Evolutionary conservation across 2,113 vertebrate species (phyloP), one percentile per base, ranked within the genome.

Genomic region (Speoplatyrhinus poulsoni): DNA sequence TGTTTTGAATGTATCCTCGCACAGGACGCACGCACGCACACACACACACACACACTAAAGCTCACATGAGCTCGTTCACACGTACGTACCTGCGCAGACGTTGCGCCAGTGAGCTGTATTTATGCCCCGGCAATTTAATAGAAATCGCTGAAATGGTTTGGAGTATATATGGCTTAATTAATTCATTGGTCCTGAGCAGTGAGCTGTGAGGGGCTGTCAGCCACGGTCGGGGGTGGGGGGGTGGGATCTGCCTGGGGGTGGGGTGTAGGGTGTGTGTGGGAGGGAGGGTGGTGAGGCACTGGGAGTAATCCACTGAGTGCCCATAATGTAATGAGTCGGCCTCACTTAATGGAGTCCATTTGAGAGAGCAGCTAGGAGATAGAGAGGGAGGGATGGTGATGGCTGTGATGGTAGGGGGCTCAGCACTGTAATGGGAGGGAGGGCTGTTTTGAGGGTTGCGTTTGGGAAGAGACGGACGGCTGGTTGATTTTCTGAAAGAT

Each of bases 261-360:
- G 17, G 17, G 65, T 58, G 36, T 62, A 48, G 55, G 53, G 48
- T 64, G 69, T 70, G 60, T 66, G 72, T 77, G 75, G 67, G 80
- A 68, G 12, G 11, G 69, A 52, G 56, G 67, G 69, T 55, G 60
- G 12, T 11, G 9, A 62, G 63, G 12, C 69, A 65, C 16, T 58
- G 73, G 60, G 78, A 79, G 80, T 88, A 92, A 91, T 90, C 85
- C 84, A 81, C 85, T 90, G 89, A 91, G 89, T 90, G 86, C 84
- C 86, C 58, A 55, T 90, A 90, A 90, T 90, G 88, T 90, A 87
- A 89, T 89, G 87, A 91, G 82, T 87, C 87, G 86, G 81, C 64
- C 55, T 47, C 26, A 54, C 82, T 87, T 89, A 90, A 90, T 91
- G 77, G 85, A 86, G 80, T 85, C 72, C 75, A 83, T 89, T 85